Evolutionary conservation across 2,888 invertebrate species (phyloP).

Genomic region (Perizoma flavofasciatum): DNA sequence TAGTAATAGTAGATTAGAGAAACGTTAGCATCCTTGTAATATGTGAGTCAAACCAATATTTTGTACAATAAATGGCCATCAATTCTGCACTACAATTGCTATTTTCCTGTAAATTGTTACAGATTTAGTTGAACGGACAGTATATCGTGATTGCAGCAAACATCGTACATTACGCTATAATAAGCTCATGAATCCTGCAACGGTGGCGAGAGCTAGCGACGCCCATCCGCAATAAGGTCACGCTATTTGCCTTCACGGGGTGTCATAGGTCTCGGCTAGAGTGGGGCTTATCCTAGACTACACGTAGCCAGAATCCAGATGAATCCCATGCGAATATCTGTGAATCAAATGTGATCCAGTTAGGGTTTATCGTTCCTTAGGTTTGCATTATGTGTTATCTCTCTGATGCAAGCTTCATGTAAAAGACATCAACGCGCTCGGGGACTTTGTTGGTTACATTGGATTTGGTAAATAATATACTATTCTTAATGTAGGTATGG

Average conservation of each 20-base stretch:
- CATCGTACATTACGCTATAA: slow-evolving; percentile 3
- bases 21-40: too few relatives aligned
- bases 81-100: too few relatives aligned
- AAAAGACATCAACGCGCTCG: slow-evolving; percentile 17
- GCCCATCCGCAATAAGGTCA: slow-evolving; percentile 12
- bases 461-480: background rate
- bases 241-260: slow-evolving; percentile 4
- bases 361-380: too few relatives aligned
- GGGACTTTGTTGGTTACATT: background rate
- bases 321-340: background rate
- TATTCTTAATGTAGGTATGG: too few relatives aligned
- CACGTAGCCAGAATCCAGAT: slow-evolving; percentile 5
- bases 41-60: too few relatives aligned
- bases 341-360: too few relatives aligned
- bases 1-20: too few relatives aligned
- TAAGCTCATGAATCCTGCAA: slow-evolving; percentile 1
- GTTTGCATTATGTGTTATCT: too few relatives aligned
- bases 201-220: background rate
- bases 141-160: slow-evolving; percentile 1
- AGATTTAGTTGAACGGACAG: background rate
- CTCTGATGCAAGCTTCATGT: background rate
- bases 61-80: too few relatives aligned
- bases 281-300: slow-evolving; percentile 10
- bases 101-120: too few relatives aligned
- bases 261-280: slow-evolving; percentile 14